A percentile compares a stretch with the other conserved stretches of the same genome.
Conservation (phyloP, 2,797 vertebrate genomes). For the Philypnodon macrostomus region DNA sequence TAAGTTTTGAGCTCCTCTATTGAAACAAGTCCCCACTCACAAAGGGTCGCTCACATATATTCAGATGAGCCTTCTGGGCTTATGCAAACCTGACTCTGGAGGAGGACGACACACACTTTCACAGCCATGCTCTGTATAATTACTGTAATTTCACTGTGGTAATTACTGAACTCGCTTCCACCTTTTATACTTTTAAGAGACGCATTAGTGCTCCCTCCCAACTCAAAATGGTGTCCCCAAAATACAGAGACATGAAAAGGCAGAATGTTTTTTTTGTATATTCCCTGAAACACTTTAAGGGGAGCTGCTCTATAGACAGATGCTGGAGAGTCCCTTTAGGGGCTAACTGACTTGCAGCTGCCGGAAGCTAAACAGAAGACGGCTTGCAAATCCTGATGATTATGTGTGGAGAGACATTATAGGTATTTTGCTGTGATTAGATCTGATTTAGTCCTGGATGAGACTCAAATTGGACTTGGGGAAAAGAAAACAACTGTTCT, state of each 20-base stretch:
- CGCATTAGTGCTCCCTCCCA: conserved; percentile 42
- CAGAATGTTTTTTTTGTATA: conserved; percentile 25
- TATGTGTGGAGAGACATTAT: conserved; percentile 24
- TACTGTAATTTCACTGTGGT: conserved; percentile 64
- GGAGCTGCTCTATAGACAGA: conserved; percentile 32
- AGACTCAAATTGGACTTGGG: too few relatives aligned
- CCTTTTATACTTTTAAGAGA: conserved; percentile 59
- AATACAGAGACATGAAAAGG: conserved; percentile 49
- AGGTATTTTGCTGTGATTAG: too few relatives aligned
- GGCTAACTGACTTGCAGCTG: conserved; percentile 47
- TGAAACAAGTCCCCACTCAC: conserved; percentile 19
- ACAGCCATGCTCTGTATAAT: conserved; percentile 53
- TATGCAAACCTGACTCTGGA: conserved; percentile 30
- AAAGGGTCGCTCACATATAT: conserved; percentile 15
- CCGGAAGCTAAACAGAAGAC: conserved; percentile 36
- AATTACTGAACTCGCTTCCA: conserved; percentile 62
- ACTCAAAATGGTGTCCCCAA: conserved; percentile 39
- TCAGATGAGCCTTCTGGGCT: conserved; percentile 13
- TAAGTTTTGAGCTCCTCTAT: conserved; percentile 28
- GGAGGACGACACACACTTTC: conserved; percentile 36
- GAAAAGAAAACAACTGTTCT: too few relatives aligned
- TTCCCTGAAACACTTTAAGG: conserved; percentile 38
- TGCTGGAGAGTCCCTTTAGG: conserved; percentile 32
- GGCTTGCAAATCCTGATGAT: conserved; percentile 25
- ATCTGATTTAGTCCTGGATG: too few relatives aligned